Evolutionary conservation across 1,140 invertebrate species (phyloP).

Genomic region (Microplitis demolitor): DNA sequence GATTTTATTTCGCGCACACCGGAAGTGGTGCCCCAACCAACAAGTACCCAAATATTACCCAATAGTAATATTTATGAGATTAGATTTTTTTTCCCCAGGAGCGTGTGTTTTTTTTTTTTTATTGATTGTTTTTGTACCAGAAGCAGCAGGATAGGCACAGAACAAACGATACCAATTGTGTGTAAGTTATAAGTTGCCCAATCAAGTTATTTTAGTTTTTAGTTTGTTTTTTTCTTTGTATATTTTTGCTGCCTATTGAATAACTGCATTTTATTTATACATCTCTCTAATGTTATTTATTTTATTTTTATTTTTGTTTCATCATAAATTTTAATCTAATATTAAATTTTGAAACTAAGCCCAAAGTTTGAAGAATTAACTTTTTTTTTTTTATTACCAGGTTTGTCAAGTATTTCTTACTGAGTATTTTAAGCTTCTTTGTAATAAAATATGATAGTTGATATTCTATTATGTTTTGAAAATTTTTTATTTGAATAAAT

Average conservation of each 20-base stretch:
- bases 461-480: no score
- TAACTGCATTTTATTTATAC: no score
- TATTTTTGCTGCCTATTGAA: constrained; percentile 6
- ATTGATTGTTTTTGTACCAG: constrained; percentile 46
- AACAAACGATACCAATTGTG: constrained; percentile 61
- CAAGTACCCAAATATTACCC: constrained; percentile 20
- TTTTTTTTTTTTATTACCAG: no score
- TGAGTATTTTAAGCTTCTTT: no score
- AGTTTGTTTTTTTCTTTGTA: background rate
- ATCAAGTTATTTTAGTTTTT: constrained; percentile 29
- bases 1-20: constrained; percentile 31
- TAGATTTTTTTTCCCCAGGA: constrained; percentile 34
- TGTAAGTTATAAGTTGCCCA: constrained; percentile 52
- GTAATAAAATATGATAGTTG: no score
- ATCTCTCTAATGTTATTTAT: background rate
- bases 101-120: constrained; percentile 24
- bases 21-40: constrained; percentile 40
- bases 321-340: no score
- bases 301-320: background rate
- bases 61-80: no score
- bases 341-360: no score
- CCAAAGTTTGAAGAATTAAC: no score
- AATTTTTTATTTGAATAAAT: no score
- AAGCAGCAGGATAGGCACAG: constrained; percentile 55
- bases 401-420: no score